Base-by-base conservation (phyloP, 1,140 invertebrate genomes). In the Aphaenogaster floridana region DNA sequence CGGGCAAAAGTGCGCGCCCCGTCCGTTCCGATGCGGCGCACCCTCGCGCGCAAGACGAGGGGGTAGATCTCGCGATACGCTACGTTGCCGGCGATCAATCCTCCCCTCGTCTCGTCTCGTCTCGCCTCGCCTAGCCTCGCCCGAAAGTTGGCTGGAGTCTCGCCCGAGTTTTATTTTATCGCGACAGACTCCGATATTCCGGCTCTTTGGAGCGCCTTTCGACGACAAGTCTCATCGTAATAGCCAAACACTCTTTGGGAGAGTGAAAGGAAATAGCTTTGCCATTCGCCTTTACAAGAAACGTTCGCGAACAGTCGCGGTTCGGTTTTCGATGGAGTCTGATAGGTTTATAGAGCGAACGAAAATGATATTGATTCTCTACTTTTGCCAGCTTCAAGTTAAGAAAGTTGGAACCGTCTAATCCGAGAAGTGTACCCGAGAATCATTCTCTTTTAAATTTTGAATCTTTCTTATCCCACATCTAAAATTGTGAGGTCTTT, bases 11-110 rank as follows among this genome's bases (percentile, higher is more conserved):
- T 69, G 48, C 54, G 52, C 78, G 15, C 83, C 61, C 76, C n/a
- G 74, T 86, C 59, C 63, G 59, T 80, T 86, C 21, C 63, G 72
- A 80, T 80, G 80, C 54, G 66, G 50, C 36, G 64, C 64, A 57
- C 36, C 64, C 36, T 69, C 66, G 21, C 17, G 50, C 39, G 17
- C 68, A 21, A 61, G 28, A 57, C 28, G 28, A 11, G 28, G 13
- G 42, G 34, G 7, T 63, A 74, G 69, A 61, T 84, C 28, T 76
- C 54, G 54, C 45, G 71, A 84, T 76, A 84, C 80, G 79, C 79
- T 81, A 72, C 50, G 66, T 81, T 81, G 66, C 50, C 79, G 80
- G 57, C 69, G 42, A 84, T 74, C 54, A 74, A 72, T 15, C 2
- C 42, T 17, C 4, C 42, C 3, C 13, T 5, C 17, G 17, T 52